These are phyloP conservation scores for Xanthostigma xanthostigma DNA, from an alignment of 2,888 invertebrate genomes.

Conservation along the genomic window DNA sequence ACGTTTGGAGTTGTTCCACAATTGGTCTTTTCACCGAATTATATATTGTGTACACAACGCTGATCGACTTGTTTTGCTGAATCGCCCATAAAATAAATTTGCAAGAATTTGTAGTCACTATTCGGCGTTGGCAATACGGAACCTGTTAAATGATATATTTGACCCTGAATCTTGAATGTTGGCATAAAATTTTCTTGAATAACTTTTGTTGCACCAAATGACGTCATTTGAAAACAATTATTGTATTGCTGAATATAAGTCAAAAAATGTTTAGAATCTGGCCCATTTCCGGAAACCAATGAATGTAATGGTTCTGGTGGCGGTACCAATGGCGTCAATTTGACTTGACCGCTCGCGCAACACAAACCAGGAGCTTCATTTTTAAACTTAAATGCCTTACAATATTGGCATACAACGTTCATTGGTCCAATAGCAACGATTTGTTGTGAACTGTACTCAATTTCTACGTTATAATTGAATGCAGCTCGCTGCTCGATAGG, in stretches of 20 bases:
- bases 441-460: too few relatives aligned
- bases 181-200: constrained; percentile 1
- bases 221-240: constrained; percentile 10
- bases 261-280: constrained; percentile 9
- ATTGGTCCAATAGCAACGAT: too few relatives aligned
- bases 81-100: constrained; percentile 13
- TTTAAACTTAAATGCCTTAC: constrained; percentile 6
- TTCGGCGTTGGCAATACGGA: constrained; percentile 9
- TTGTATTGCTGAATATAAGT: constrained; percentile 9
- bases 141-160: constrained; percentile 11
- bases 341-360: constrained; percentile 10
- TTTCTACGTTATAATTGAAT: too few relatives aligned
- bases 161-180: constrained; percentile 11
- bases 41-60: constrained; percentile 8
- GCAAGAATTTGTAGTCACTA: constrained; percentile 10
- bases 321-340: constrained; percentile 20
- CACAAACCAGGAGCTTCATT: constrained; percentile 8
- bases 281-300: constrained; percentile 4
- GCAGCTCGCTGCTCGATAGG: too few relatives aligned
- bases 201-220: constrained; percentile 8
- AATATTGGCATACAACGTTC: too few relatives aligned
- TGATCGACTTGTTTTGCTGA: constrained; percentile 9
- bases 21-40: background rate
- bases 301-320: constrained; percentile 22
- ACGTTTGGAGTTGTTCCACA: too few relatives aligned